A percentile compares a stretch with the other conserved stretches of the same genome.
Conservation (phyloP, 2,113 vertebrate species). For the Atractosteus spatula region DNA sequence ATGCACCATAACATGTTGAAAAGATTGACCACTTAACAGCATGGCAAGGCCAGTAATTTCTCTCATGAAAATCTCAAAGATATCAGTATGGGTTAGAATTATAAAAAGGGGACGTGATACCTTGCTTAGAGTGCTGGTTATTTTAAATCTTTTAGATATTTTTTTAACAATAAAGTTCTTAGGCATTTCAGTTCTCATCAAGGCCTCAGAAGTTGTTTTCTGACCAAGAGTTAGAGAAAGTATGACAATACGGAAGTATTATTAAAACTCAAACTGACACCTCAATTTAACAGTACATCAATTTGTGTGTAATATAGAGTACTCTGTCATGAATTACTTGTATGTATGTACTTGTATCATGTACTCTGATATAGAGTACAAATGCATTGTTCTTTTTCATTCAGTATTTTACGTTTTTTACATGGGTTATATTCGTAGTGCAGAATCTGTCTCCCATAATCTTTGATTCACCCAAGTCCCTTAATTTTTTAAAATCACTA, state of each 20-base stretch:
- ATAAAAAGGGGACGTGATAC: too few relatives aligned
- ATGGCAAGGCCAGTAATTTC: too few relatives aligned
- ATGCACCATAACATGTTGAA: too few relatives aligned
- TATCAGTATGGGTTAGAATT: too few relatives aligned
- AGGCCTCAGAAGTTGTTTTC: too few relatives aligned
- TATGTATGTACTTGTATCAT: not conserved
- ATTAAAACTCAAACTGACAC: not conserved
- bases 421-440: not conserved
- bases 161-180: too few relatives aligned
- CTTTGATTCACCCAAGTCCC: constrained; percentile 34
- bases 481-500: too few relatives aligned
- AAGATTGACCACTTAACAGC: too few relatives aligned
- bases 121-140: too few relatives aligned
- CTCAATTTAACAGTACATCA: not conserved
- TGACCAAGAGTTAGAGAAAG: not conserved
- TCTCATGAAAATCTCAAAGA: too few relatives aligned
- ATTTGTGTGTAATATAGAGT: not conserved
- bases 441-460: constrained; percentile 28
- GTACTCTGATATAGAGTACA: not conserved
- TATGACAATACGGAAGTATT: not conserved
- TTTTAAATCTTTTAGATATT: too few relatives aligned
- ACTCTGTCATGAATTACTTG: not conserved
- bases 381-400: not conserved
- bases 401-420: not conserved
- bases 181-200: too few relatives aligned